Evolutionary conservation across 2,113 vertebrate genomes (phyloP), one percentile per base, ranked within the genome.

Genomic region (Rana temporaria): DNA sequence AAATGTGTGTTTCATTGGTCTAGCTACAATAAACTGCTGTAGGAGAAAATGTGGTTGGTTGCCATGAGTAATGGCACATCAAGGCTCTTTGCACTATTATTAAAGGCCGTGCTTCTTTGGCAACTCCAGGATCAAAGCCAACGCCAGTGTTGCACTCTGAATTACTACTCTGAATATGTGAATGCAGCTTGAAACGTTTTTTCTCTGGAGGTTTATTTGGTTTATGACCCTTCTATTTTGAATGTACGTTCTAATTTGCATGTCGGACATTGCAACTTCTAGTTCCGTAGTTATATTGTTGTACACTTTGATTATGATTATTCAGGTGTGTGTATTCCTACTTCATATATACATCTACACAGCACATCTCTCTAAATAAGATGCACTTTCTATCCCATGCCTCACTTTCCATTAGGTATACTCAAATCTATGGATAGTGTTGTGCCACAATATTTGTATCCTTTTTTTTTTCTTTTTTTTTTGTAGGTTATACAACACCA

Each of bases 241-340:
- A 1, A 48, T 65, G 85, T 71, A 22, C 82, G 70, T 74, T 82
- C n/a, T 65, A 82, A 78, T 78, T 75, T 86, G 78, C 85, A 82
- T 84, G 79, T 84, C 84, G 78, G 53, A 42, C 74, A 85, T 59
- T 84, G 68, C 76, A 62, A 85, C 26, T 85, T 82, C 82, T 20
- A 66, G 14, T 68, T 85, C 15, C 38, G 4, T 68, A 69, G 26
- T 63, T 79, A 85, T 84, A 78, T 84, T 74, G 22, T 67, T 71
- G 56, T 66, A 81, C 65, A 20, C 72, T 59, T 62, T 62, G 12
- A 75, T 42, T 75, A 59, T 73, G 18, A 77, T 63, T 81, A 65
- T 38, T 32, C 24, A 67, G 32, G 24, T 81, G 79, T 81, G 68
- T 73, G 62, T 65, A 65, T 57, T 73, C 52, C 79, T 81, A 65